Evolutionary conservation across 2,113 vertebrate species (phyloP), one percentile per base, ranked within the genome.

Genomic region (Grallaria varia): DNA sequence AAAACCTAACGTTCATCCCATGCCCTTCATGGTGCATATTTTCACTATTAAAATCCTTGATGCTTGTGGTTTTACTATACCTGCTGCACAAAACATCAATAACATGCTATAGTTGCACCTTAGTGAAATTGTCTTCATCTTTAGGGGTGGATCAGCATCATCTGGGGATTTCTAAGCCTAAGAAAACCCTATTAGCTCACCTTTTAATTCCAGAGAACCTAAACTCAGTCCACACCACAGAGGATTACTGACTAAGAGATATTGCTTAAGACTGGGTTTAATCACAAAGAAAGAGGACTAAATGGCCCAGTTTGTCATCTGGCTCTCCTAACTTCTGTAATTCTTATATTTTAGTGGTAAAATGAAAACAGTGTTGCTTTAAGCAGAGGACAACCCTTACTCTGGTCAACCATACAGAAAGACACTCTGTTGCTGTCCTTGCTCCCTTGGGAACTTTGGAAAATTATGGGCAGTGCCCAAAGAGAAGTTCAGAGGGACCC

Each of bases 341-440:
- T 71, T 58, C 35, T 40, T 55, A 3, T 14, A 35, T 53, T 92
- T 37, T 80, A 25, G 8, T 45, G 13, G 19, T 33, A 88, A 88
- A 92, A 68, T 6, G 13, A 44, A 79, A 90, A 80, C 12, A 5
- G 7, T 4, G 53, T 37, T 74, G 7, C 25, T 73, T 69, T 56
- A 84, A 73, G 59, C 12, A 79, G 53, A 67, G 30, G 7, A 52
- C 44, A 82, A 14, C 8, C 42, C 14, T 85, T n/a, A 23, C 35
- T 80, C 40, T 40, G 25, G 15, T 45, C 47, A 59, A 2, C 33
- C 59, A 10, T 8, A 88, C 8, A 68, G 35, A 88, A 77, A 76
- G 27, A 2, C 60, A 37, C 15, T 22, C 0, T 0, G 4, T 24
- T 58, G 56, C 20, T 59, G 22, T 20, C 69, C 62, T 76, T 40